phyloP scores from a whole-genome alignment of 2,113 vertebrate species.

The Tenrec ecaudatus region DNA sequence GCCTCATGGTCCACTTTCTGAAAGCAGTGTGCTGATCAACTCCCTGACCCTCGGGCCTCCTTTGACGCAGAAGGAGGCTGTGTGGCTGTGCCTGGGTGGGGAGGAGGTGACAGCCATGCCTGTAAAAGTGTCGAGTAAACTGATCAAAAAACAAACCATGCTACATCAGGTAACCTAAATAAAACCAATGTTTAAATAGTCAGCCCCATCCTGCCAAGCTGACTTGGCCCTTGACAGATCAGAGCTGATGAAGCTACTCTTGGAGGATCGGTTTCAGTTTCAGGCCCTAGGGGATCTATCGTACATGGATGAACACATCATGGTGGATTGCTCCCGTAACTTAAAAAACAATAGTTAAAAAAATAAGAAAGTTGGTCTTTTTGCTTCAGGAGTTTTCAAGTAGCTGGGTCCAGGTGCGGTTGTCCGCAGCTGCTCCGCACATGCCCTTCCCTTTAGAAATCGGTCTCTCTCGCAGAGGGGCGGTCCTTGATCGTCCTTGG shows the following conservation, averaged over 20 bases:
- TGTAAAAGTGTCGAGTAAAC: neutral
- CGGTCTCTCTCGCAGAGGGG: constrained; percentile 6
- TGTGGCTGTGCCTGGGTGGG: accelerated
- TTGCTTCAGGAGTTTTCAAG: constrained; percentile 68
- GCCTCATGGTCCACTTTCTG: neutral
- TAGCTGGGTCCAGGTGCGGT: constrained; percentile 66
- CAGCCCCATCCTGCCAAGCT: neutral
- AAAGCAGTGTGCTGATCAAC: constrained; percentile 7
- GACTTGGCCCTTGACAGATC: constrained; percentile 27
- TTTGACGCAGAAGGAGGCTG: neutral
- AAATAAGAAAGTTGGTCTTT: constrained; percentile 61
- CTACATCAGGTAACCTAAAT: constrained; percentile 40
- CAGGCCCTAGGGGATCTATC: neutral
- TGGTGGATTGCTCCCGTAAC: constrained; percentile 59
- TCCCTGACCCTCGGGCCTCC: neutral
- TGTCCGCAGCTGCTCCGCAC: constrained; percentile 53
- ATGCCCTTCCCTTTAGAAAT: constrained; percentile 34
- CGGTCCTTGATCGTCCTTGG: neutral
- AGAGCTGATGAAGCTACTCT: constrained; percentile 6
- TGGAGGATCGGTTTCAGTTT: neutral
- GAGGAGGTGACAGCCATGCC: neutral
- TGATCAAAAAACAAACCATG: neutral
- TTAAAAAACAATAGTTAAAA: constrained; percentile 63
- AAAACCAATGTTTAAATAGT: neutral
- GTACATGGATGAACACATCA: constrained; percentile 49